phyloP scores from a whole-genome alignment of 1,140 invertebrate genomes.

The Sweltsa coloradensis region DNA sequence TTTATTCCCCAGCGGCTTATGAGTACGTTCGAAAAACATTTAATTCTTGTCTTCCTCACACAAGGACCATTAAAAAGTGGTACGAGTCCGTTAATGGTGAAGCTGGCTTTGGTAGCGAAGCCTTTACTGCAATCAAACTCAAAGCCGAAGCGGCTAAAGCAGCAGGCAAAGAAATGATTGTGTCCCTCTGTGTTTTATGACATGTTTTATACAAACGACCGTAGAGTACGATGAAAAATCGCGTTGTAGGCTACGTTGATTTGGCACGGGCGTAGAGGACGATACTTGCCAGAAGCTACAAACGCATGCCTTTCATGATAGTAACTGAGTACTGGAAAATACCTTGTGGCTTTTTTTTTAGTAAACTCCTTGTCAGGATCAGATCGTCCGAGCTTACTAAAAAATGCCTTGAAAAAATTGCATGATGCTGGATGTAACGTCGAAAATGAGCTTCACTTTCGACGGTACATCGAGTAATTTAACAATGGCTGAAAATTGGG shows the following conservation, averaged over 20 bases:
- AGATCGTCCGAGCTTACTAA: background rate
- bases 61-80: constrained; percentile 22
- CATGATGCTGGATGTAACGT: background rate
- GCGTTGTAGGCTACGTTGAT: constrained; percentile 20
- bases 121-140: constrained; percentile 16
- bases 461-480: background rate
- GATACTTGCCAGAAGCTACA: constrained; percentile 18
- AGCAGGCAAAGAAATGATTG: constrained; percentile 15
- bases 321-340: constrained; percentile 22
- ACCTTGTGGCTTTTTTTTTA: constrained; percentile 12
- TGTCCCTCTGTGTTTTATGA: constrained; percentile 22
- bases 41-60: constrained; percentile 20
- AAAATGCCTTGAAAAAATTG: background rate
- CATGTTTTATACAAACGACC: constrained; percentile 22
- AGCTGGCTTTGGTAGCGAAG: constrained; percentile 23
- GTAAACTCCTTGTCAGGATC: background rate
- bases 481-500: constrained; percentile 3
- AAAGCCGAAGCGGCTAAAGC: constrained; percentile 1
- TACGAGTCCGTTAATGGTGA: constrained; percentile 20
- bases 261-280: constrained; percentile 17
- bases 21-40: constrained; percentile 12
- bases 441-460: background rate
- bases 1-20: constrained; percentile 22
- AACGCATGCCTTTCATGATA: constrained; percentile 22
- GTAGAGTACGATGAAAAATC: constrained; percentile 20